phyloP scores from a whole-genome alignment of 2,113 vertebrate species.

The Bubo bubo region DNA sequence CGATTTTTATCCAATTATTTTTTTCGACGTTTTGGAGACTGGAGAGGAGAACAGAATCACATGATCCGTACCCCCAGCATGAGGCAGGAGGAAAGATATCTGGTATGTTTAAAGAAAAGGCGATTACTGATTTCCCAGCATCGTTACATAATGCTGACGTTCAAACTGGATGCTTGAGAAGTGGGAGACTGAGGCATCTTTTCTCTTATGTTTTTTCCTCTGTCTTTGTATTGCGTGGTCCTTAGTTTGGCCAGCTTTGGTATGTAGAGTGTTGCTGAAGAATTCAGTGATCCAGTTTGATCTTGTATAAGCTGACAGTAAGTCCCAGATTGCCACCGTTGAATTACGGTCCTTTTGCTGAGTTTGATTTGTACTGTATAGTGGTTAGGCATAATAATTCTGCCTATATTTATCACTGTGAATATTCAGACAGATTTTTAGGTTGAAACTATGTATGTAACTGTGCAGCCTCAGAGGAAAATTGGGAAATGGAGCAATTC shows the following conservation, averaged over 20 bases:
- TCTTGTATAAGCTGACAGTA: neutral
- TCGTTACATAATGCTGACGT: neutral
- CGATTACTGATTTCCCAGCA: neutral
- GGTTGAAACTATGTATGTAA: neutral
- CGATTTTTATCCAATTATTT: conserved; percentile 98
- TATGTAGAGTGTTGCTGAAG: neutral
- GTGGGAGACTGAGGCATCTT: neutral
- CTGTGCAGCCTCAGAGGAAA: neutral
- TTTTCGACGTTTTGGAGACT: conserved; percentile 98
- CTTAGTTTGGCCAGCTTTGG: neutral
- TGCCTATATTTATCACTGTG: neutral
- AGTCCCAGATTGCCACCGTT: fast-evolving
- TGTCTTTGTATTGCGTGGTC: neutral
- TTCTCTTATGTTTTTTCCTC: neutral
- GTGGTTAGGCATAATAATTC: neutral
- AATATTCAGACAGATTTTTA: neutral
- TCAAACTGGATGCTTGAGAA: neutral
- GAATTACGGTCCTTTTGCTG: neutral
- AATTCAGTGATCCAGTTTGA: neutral
- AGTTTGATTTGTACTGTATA: neutral
- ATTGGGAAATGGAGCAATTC: neutral
- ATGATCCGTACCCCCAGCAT: conserved; percentile 96
- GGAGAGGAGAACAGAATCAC: conserved; percentile 97
- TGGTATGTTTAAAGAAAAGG: conserved; percentile 79
- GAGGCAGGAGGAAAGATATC: conserved; percentile 95